These are phyloP conservation scores for Apodemus sylvaticus DNA, from an alignment of 2,113 vertebrate genomes.

Conservation along the genomic window DNA sequence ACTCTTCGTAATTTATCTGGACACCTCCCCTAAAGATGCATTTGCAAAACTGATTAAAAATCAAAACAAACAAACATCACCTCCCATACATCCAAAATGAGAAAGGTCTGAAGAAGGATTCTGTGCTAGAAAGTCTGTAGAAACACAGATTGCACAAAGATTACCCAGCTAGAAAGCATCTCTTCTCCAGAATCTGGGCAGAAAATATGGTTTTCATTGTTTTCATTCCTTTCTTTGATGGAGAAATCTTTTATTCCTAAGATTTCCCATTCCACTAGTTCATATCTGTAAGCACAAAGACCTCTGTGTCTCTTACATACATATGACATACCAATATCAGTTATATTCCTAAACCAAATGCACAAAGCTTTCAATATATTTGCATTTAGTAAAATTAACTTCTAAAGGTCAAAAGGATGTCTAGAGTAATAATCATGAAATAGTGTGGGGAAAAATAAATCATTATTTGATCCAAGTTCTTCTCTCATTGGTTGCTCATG, in stretches of 20 bases:
- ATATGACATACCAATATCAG: not conserved
- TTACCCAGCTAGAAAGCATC: not conserved
- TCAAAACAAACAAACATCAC: not conserved
- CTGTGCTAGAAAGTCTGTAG: not conserved
- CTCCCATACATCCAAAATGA: no score
- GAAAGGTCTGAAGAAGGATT: not conserved
- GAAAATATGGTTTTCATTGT: not conserved
- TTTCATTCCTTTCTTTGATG: not conserved
- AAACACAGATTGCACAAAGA: not conserved
- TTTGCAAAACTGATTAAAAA: not conserved
- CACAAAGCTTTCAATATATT: not conserved
- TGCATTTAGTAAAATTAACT: conserved; percentile 8
- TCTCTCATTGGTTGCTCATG: not conserved
- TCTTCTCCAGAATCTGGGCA: not conserved
- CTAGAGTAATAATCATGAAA: not conserved
- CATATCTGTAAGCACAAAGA: not conserved
- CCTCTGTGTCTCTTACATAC: not conserved
- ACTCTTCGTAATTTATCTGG: not conserved
- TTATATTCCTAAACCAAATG: not conserved
- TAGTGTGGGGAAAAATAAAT: accelerated
- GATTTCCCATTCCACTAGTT: accelerated
- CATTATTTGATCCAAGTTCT: not conserved
- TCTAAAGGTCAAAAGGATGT: not conserved
- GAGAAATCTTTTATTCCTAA: not conserved
- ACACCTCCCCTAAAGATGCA: not conserved